phyloP scores from a whole-genome alignment of 2,797 vertebrate species.

The Halcyon smyrnensis region DNA sequence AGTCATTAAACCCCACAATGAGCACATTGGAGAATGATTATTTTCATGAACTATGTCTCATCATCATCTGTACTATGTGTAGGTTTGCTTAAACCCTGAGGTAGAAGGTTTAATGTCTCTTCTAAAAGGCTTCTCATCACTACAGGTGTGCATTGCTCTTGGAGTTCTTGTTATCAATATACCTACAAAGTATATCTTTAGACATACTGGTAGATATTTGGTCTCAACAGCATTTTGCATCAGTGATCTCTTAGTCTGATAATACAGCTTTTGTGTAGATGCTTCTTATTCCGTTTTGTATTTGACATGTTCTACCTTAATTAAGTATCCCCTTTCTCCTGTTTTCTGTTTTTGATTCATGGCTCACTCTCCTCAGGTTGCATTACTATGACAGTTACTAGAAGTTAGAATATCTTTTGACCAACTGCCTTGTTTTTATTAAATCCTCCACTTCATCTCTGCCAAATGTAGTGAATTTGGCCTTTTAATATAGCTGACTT shows the following conservation, averaged over 20 bases:
- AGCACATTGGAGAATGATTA: background rate
- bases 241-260: background rate
- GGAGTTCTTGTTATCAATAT: rapidly evolving
- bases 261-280: background rate
- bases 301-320: background rate
- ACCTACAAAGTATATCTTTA: background rate
- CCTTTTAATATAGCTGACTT: conserved; percentile 4
- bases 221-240: background rate
- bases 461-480: background rate
- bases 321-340: background rate
- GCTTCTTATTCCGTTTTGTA: background rate
- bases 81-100: background rate
- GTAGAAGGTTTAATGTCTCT: background rate
- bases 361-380: background rate
- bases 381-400: background rate
- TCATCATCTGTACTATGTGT: background rate
- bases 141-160: background rate
- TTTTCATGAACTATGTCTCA: background rate
- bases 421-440: background rate
- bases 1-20: background rate
- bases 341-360: background rate
- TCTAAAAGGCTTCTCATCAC: background rate
- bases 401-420: background rate
- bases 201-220: background rate
- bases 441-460: background rate